Evolutionary conservation across 1,140 invertebrate species (phyloP), one percentile per base, ranked within the genome.

Genomic region (silkworm (Bombyx mori)): DNA sequence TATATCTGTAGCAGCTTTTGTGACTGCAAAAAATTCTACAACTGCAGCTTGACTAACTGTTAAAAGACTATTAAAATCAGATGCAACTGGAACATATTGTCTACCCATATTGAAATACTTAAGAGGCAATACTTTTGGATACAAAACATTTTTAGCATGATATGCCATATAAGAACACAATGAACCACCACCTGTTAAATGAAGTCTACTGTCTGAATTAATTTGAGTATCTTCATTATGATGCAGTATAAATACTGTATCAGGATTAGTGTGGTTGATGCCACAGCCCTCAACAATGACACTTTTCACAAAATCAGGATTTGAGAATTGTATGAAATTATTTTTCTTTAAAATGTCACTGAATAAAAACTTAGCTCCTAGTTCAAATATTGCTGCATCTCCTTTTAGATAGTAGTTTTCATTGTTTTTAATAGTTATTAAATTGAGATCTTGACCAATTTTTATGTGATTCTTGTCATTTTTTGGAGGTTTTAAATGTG

Each of bases 271-370:
- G 58, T 91, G 90, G 71, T 92, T 81, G 9, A 88, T 65, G 10
- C 92, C 91, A 66, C 90, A 91, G 5, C 91, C 93, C 82, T 94
- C 93, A 7, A 93, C 82, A 18, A 94, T 73, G 1, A 92, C 66
- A 74, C 92, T 93, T 56, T 90, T 90, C 47, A 86, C 78, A 79
- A 94, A 93, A 78, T 94, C 93, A 7, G 92, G 77, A 80, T 92
- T 92, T 8, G 90, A 91, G 78, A 92, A 90, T 52, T 89, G 88
- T 0, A 73, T 77, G 66, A 88, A 91, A 26, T 88, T 85, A 18
- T 77, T 64, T 9, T 89, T 70, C 68, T 82, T 72, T 1, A 92
- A 73, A 53, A 81, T 67, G 6, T 89, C 67, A 54, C 77, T 84
- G 12, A 91, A 88, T 65, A 86, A 89, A 65, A 91, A 88, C 49